Percentiles rank a stretch among this genome's conserved stretches.
Evolutionary conservation across 2,888 invertebrate genomes (phyloP).

Genomic region (Latrodectus elegans): DNA sequence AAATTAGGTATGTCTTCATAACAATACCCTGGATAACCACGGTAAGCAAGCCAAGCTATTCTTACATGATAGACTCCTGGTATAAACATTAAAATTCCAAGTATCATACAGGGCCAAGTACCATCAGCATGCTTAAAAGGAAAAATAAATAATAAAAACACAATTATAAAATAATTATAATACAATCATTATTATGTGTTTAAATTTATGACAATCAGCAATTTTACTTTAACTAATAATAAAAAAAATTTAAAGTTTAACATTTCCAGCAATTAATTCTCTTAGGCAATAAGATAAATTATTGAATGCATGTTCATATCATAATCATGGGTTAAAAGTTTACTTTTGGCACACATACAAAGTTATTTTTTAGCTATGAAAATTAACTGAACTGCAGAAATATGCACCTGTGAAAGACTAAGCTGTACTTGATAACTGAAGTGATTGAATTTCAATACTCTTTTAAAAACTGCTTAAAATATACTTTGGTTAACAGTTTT

Average conservation of each 20-base stretch:
- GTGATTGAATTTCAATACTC: too few relatives aligned
- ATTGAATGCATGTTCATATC: background rate
- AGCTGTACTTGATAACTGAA: too few relatives aligned
- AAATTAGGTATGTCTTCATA: conserved; percentile 93
- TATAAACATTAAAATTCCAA: conserved; percentile 91
- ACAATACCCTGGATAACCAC: conserved; percentile 87
- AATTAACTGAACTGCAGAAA: too few relatives aligned
- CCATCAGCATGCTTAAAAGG: conserved; percentile 84
- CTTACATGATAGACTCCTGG: conserved; percentile 93
- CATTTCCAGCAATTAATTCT: background rate
- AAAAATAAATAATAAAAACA: conserved; percentile 14
- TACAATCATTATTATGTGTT: too few relatives aligned
- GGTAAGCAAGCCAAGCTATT: conserved; percentile 89
- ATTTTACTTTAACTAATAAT: background rate
- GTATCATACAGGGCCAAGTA: conserved; percentile 90
- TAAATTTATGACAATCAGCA: background rate
- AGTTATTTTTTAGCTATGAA: too few relatives aligned
- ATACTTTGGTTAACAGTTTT: too few relatives aligned
- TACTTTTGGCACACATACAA: too few relatives aligned
- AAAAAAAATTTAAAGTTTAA: background rate
- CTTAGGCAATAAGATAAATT: background rate
- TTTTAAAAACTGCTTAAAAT: too few relatives aligned
- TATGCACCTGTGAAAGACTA: too few relatives aligned
- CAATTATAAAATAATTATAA: background rate
- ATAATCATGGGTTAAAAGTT: background rate